Base-by-base conservation (phyloP, 2,888 invertebrate species). In the Allygus modestus region DNA sequence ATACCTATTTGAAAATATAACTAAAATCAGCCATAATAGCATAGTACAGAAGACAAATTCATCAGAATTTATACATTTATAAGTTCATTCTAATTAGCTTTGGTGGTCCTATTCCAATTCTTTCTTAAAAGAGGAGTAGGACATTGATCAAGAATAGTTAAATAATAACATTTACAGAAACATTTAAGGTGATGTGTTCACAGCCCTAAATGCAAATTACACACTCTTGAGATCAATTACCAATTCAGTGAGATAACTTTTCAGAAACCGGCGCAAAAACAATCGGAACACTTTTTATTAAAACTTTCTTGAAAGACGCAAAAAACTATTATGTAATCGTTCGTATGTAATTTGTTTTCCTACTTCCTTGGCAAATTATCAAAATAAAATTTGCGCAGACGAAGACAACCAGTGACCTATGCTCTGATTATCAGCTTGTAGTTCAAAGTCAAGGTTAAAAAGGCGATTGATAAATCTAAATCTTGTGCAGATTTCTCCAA, bases 401-500 rank as follows among this genome's bases (percentile, higher is more conserved):
- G 17, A 31, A 73, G 41, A 65, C 37, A 73, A 73, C 23, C 17
- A 73, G 17, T 73, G 37, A 73, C 41, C 73, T 20, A 23, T 7
- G 31, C 17, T 41, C 73, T 23, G 23, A 23, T 73, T 73, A 73
- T 73, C 73, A 20, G 69, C n/a, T 73, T 73, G 41, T 20, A 73
- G 73, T 73, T 73, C 73, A 73, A 73, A 73, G 73, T 73, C 73
- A 73, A 73, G 73, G 73, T 20, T 37, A 41, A 73, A n/a, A 73
- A 73, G 73, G 73, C 41, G 20, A 73, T 15, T 65, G 73, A 73
- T 73, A 73, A 73, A 41, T 37, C 23, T 33, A 43, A 73, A 73
- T 41, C 41, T 65, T 28, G 65, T 65, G 17, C 28, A 31, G 28
- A 65, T 28, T 65, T 65, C 28, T 54, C 23, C 20, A 5, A 23